Evolutionary conservation across 2,113 vertebrate species (phyloP), one percentile per base, ranked within the genome.

Genomic region (Deroptyus accipitrinus): DNA sequence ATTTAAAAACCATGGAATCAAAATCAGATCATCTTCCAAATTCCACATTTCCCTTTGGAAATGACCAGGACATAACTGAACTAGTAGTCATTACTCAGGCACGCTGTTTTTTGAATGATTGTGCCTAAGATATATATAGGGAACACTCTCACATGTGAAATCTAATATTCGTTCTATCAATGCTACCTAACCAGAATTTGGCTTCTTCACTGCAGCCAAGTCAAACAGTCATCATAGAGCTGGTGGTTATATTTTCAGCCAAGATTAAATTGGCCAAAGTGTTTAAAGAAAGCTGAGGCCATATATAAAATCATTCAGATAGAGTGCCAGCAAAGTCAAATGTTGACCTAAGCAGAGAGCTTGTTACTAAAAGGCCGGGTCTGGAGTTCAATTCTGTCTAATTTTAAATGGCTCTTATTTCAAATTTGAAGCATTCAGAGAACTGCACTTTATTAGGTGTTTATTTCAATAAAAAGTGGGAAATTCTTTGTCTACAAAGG

Each of bases 31-130:
- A 31, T 83, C n/a, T 72, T 87, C 46, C 70, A 87, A 86, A 89
- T 95, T 93, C 84, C 64, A 76, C 16, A 72, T 92, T 95, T 91
- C 57, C 90, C 83, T 90, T 92, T 95, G 68, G 76, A 76, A 69
- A 83, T 59, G 48, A 48, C 64, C 10, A 78, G 22, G 51, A 82
- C 42, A 64, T 78, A 30, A 31, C 69, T 95, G 82, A 93, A n/a
- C 22, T 59, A 79, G 49, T 49, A 64, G 63, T 77, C 52, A 80
- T 95, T 90, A 52, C 22, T 91, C 74, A 86, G 46, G 51, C 33
- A 87, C 83, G 70, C 70, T 68, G n/a, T 44, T 85, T 95, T 94
- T 76, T 1, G 1, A 80, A 82, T 68, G 30, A 27, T 31, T 49
- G 41, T 91, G 59, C 49, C 55, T 83, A 81, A 95, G 77, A 76